Conservation (phyloP, 2,888 invertebrate species). For the Ectobius pallidus region DNA sequence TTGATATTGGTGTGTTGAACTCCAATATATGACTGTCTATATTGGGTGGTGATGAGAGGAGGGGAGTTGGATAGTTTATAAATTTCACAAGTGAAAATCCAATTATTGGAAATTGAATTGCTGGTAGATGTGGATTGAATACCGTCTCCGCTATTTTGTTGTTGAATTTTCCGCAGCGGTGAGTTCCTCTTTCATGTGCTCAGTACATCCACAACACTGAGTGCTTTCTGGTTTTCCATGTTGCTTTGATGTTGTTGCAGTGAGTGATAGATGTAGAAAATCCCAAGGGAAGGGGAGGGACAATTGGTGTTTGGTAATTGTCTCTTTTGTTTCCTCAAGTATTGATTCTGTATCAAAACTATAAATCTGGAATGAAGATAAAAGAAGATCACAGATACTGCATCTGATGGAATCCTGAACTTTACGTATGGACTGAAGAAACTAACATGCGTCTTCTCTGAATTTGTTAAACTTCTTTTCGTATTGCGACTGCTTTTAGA, state of each 20-base stretch:
- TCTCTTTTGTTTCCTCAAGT: background rate
- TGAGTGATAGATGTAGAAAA: background rate
- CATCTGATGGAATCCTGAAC: too few species aligned
- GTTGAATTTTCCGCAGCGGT: constrained; percentile 22
- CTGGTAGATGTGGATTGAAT: background rate
- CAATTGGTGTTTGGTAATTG: background rate
- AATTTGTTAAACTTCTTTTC: too few species aligned
- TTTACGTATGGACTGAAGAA: too few species aligned
- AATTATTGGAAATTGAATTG: constrained; percentile 33
- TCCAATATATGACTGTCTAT: constrained; percentile 1
- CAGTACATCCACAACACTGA: background rate
- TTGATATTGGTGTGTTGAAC: background rate
- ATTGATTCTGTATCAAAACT: background rate
- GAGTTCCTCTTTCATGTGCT: constrained; percentile 6
- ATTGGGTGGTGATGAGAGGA: too few species aligned
- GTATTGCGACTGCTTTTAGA: too few species aligned
- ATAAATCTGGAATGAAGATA: too few species aligned
- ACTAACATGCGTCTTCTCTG: too few species aligned
- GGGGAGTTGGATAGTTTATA: constrained; percentile 25
- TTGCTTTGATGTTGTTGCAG: background rate
- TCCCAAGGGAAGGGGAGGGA: background rate
- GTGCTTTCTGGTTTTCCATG: background rate
- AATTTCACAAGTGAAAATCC: constrained; percentile 29
- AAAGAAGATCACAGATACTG: too few species aligned
- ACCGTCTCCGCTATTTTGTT: background rate